Evolutionary conservation across 2,888 invertebrate species (phyloP).

Genomic region (Muschampia plurimacula): DNA sequence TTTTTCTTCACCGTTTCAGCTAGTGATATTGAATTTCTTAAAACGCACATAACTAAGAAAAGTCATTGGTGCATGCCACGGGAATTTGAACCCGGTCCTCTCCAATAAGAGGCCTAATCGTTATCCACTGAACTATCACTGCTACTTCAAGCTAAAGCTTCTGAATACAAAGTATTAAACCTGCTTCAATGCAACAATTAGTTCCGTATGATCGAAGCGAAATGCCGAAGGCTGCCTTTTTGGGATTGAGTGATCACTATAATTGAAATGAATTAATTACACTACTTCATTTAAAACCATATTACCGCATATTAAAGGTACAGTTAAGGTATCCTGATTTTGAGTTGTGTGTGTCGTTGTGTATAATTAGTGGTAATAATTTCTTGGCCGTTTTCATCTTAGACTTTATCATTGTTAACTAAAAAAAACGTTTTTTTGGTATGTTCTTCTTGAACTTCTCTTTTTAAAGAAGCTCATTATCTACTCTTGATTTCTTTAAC

Average conservation of each 20-base stretch:
- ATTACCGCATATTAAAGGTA: conserved; percentile 21
- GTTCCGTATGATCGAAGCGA: conserved; percentile 11
- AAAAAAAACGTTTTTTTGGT: too few species aligned
- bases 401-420: not conserved
- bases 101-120: too few species aligned
- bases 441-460: too few species aligned
- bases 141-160: too few species aligned
- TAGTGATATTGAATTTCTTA: too few species aligned
- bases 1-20: too few species aligned
- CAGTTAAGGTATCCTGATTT: conserved; percentile 1
- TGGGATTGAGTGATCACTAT: conserved; percentile 35
- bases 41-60: too few species aligned
- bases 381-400: not conserved
- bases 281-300: conserved; percentile 21
- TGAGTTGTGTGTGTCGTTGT: not conserved
- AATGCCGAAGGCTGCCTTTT: conserved; percentile 33
- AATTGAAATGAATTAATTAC: conserved; percentile 37
- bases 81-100: too few species aligned
- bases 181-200: conserved; percentile 26
- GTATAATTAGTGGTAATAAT: not conserved
- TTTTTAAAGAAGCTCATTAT: too few species aligned
- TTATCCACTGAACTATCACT: too few species aligned
- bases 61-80: too few species aligned
- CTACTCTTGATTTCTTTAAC: too few species aligned
- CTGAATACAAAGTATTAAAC: conserved; percentile 8